Evolutionary conservation across 2,888 invertebrate genomes (phyloP), one percentile per base, ranked within the genome.

Genomic region (Gonocerus acuteangulatus): DNA sequence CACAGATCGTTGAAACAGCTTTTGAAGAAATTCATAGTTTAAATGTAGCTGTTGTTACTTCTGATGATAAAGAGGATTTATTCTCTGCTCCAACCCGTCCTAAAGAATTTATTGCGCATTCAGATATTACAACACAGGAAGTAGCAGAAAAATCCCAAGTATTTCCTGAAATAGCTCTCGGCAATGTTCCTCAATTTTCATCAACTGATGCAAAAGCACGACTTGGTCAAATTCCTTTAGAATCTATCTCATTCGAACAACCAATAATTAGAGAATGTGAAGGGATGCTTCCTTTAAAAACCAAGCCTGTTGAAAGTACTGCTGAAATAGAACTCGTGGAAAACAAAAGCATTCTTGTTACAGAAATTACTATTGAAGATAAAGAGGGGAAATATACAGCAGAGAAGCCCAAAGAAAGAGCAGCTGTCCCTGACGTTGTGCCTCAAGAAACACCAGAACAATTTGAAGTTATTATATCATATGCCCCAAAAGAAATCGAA

Each of bases 341-440:
- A 61, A 70, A 68, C 42, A 65, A 67, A 59, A 69, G 70, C 44
- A 62, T 71, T 13, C 67, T 61, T 39, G 62, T 71, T 19, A 69
- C 70, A 7, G 70, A 72, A 68, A 64, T 69, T 39, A 66, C 64
- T 27, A 57, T 64, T 52, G 69, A 68, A 57, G 69, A 70, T 15
- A 70, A 69, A 61, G 71, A 71, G 64, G 62, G 67, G 23, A 65
- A 67, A 51, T 68, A 70, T 36, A 56, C 63, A 47, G 67, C 69
- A 2, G 70, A 72, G 36, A 67, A 68, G 61, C 74, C 74, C n/a
- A 71, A 75, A 63, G 69, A 72, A 49, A 75, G 73, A 36, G 77
- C 73, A 68, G 84, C 84, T n/a, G 77, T 73, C 56, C 62, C 79
- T 21, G 77, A 79, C 61, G 70, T 83, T 44, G 73, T 78, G 34